Conservation (phyloP, 2,888 invertebrate genomes). For the Scrobipalpa atriplicella region DNA sequence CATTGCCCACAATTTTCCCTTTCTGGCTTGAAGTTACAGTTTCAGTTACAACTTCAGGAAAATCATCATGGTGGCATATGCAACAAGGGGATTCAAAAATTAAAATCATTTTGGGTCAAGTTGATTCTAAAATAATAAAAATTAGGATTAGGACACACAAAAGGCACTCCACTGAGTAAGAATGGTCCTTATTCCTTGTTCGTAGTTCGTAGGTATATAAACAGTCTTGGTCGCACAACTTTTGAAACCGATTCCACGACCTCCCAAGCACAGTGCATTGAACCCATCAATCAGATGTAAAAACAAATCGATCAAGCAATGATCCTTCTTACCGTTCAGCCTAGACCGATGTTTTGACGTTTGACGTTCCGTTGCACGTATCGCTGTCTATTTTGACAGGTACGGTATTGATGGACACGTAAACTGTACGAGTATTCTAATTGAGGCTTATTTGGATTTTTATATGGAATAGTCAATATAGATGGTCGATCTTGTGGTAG, state of each 20-base stretch:
- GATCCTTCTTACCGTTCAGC: conserved; percentile 41
- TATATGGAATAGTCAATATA: neutral
- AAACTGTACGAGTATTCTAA: conserved; percentile 2
- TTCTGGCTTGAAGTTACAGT: too few species aligned
- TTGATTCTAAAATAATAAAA: too few species aligned
- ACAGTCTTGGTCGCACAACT: too few species aligned
- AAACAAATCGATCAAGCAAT: conserved; percentile 40
- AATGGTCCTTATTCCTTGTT: too few species aligned
- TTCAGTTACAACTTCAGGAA: too few species aligned
- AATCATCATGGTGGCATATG: too few species aligned
- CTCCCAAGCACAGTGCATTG: conserved; percentile 38
- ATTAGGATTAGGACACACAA: too few species aligned
- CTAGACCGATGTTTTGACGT: conserved; percentile 31
- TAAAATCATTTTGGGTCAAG: too few species aligned
- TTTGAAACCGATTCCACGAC: conserved; percentile 25
- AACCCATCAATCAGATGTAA: conserved; percentile 46
- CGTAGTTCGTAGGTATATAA: too few species aligned
- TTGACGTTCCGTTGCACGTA: neutral
- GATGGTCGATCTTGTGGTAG: neutral
- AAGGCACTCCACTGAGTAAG: too few species aligned
- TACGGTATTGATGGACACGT: conserved; percentile 3
- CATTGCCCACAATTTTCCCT: too few species aligned
- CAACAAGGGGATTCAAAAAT: too few species aligned
- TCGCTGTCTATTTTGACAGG: conserved; percentile 19
- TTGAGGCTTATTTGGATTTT: conserved; percentile 2